phyloP scores from a whole-genome alignment of 2,113 vertebrate species.

The Todiramphus saurophagus region DNA sequence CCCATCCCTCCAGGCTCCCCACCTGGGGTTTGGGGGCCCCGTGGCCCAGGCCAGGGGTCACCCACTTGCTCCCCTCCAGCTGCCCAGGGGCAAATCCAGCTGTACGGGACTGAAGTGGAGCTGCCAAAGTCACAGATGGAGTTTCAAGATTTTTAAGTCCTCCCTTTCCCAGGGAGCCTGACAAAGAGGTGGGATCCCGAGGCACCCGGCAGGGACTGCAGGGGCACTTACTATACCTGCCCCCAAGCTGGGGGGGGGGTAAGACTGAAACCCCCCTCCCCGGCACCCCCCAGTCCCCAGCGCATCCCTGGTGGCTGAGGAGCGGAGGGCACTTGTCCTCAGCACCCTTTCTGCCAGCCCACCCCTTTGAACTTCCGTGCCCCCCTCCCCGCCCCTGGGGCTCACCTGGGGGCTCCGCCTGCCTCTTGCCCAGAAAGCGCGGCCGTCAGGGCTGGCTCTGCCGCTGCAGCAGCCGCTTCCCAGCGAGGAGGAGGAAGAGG shows the following conservation, averaged over 20 bases:
- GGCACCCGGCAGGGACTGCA: not conserved
- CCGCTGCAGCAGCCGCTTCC: conserved; percentile 40
- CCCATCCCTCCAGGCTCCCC: not conserved
- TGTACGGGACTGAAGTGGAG: not conserved
- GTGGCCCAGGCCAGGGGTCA: not conserved
- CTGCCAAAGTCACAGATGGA: not conserved
- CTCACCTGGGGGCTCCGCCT: conserved; percentile 37
- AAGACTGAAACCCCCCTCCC: not conserved
- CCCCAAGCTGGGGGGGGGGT: fast-evolving
- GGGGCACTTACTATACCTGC: not conserved
- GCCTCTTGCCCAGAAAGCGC: not conserved
- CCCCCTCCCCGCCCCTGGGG: not conserved
- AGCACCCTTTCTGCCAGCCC: not conserved
- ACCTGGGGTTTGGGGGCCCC: fast-evolving
- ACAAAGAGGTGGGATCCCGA: not conserved
- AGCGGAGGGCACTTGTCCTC: not conserved
- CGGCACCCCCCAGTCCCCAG: not conserved
- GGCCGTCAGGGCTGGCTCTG: conserved; percentile 7
- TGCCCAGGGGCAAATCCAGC: not conserved
- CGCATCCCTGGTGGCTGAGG: not conserved
- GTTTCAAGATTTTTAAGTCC: not conserved
- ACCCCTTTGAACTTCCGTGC: not conserved
- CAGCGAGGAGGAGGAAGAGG: not conserved
- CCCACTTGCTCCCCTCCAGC: not conserved
- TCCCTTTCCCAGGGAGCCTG: not conserved